Percentiles rank a stretch among this genome's conserved stretches.
phyloP scores from a whole-genome alignment of 1,140 invertebrate species.

The Rhagoletis zephyria region DNA sequence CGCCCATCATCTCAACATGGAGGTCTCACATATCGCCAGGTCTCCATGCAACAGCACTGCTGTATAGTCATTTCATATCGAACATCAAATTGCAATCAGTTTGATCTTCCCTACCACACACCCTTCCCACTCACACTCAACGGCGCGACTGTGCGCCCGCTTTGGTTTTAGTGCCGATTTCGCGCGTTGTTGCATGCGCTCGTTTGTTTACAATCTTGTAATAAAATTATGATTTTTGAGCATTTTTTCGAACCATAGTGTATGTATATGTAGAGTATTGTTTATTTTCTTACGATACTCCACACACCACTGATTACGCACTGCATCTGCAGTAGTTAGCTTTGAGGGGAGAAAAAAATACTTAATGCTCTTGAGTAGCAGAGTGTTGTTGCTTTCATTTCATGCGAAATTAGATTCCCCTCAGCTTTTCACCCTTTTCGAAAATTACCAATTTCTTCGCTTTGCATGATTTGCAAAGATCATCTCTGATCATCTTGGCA shows the following conservation, averaged over 20 bases:
- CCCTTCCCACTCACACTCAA: not conserved
- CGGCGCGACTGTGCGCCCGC: not conserved
- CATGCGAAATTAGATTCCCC: not conserved
- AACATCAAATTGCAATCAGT: not conserved
- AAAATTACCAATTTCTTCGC: not conserved
- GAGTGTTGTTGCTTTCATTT: not conserved
- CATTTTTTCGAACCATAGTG: not conserved
- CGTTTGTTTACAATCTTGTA: conserved; percentile 28
- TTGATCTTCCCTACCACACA: not conserved
- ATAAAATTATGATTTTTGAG: conserved; percentile 20
- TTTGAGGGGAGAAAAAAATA: not conserved
- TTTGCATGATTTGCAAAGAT: conserved; percentile 16
- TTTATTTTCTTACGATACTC: conserved; percentile 12
- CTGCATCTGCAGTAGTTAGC: not conserved
- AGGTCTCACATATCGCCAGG: not conserved
- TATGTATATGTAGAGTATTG: not conserved
- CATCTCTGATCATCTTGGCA: conserved; percentile 8
- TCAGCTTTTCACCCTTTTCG: not conserved
- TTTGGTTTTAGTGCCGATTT: not conserved
- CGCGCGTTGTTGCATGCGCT: not conserved
- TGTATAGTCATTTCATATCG: not conserved
- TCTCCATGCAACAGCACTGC: not conserved
- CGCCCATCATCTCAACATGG: conserved; percentile 7
- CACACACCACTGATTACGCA: not conserved
- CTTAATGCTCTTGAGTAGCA: not conserved